Evolutionary conservation across 2,113 vertebrate species (phyloP).

Genomic region (Atlantisia rogersi): DNA sequence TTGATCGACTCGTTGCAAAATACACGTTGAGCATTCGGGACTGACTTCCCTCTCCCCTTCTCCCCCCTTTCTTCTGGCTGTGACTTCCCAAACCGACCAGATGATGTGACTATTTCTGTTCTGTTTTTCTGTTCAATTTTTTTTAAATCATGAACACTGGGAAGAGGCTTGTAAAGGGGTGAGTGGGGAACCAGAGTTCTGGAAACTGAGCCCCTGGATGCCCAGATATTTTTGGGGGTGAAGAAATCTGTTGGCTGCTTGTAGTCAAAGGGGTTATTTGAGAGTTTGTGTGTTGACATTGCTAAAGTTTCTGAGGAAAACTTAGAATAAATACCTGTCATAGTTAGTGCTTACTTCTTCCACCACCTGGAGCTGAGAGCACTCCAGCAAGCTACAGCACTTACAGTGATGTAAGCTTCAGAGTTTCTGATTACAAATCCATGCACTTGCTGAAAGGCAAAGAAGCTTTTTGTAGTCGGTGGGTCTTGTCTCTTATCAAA

Average conservation of each 20-base stretch:
- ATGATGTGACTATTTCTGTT: neutral
- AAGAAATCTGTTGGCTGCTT: neutral
- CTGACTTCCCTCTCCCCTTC: neutral
- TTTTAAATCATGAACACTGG: neutral
- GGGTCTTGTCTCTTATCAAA: neutral
- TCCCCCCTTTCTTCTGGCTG: neutral
- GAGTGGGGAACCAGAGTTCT: neutral
- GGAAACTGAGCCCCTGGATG: neutral
- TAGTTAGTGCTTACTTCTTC: neutral
- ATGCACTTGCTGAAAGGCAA: neutral
- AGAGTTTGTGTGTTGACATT: neutral
- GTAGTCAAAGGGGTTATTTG: neutral
- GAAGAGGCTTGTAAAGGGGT: neutral
- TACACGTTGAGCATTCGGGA: neutral
- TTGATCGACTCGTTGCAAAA: neutral
- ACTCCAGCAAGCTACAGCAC: neutral
- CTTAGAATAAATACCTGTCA: neutral
- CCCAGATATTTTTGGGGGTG: rapidly evolving
- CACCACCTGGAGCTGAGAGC: neutral
- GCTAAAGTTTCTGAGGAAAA: neutral
- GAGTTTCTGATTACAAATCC: neutral
- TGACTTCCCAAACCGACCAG: neutral
- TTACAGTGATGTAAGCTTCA: neutral
- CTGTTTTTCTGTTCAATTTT: neutral
- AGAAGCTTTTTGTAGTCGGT: neutral